phyloP scores from a whole-genome alignment of 2,113 vertebrate species.

The Gobius niger region DNA sequence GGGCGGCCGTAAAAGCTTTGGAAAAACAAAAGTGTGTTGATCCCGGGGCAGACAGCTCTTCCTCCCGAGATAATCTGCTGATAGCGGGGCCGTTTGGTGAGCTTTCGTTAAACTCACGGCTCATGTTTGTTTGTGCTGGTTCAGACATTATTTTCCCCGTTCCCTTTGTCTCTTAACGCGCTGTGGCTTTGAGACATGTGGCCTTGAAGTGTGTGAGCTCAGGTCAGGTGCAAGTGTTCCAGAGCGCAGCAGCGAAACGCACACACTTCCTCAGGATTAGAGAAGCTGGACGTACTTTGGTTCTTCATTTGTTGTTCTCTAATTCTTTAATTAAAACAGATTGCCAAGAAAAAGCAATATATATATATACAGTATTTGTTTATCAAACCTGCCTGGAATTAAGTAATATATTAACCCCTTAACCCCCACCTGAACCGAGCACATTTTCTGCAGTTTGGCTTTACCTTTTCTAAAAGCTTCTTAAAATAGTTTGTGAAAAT shows the following conservation, averaged over 20 bases:
- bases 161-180: constrained; percentile 59
- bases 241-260: background rate
- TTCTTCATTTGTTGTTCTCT: background rate
- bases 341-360: no score
- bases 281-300: background rate
- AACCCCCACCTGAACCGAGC: no score
- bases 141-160: constrained; percentile 63
- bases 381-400: no score
- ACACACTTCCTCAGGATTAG: background rate
- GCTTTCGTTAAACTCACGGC: constrained; percentile 37
- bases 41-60: constrained; percentile 44
- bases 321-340: no score
- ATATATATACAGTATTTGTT: no score
- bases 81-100: constrained; percentile 48
- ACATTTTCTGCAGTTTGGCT: no score
- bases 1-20: constrained; percentile 60
- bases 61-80: constrained; percentile 63
- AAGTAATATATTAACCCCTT: no score
- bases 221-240: constrained; percentile 59
- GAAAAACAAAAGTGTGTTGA: constrained; percentile 64
- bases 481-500: no score
- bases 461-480: no score
- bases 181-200: constrained; percentile 36
- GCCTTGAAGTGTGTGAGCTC: constrained; percentile 41
- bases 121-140: constrained; percentile 68